phyloP scores from a whole-genome alignment of 2,113 vertebrate species.

The Ciconia maguari region DNA sequence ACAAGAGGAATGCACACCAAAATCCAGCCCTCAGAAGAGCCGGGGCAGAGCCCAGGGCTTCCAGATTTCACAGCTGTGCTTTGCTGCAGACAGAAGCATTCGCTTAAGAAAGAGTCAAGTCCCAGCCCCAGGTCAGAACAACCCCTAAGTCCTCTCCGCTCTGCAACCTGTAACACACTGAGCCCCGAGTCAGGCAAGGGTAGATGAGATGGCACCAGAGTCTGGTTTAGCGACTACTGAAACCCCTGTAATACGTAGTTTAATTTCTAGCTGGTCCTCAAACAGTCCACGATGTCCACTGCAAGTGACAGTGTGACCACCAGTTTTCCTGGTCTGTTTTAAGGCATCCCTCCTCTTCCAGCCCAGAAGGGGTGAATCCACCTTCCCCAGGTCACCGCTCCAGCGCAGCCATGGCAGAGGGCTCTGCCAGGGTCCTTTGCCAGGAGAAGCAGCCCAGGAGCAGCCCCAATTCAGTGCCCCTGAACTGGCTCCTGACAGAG shows the following conservation, averaged over 20 bases:
- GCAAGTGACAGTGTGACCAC: not conserved
- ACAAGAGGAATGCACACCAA: not conserved
- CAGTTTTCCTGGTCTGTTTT: accelerated
- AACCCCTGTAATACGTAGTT: accelerated
- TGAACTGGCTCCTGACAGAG: not conserved
- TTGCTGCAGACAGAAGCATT: not conserved
- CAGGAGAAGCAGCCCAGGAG: not conserved
- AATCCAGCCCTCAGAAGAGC: not conserved
- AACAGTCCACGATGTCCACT: accelerated
- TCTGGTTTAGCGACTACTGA: accelerated
- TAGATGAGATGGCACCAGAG: accelerated
- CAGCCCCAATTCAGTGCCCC: not conserved
- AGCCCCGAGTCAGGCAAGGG: accelerated
- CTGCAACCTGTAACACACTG: not conserved
- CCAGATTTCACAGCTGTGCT: not conserved
- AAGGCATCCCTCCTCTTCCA: not conserved
- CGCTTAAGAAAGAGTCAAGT: accelerated
- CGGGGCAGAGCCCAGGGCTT: accelerated
- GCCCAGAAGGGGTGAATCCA: not conserved
- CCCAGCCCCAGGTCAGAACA: no score
- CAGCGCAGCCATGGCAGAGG: not conserved
- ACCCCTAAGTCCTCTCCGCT: not conserved
- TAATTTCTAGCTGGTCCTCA: not conserved
- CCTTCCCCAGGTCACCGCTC: not conserved
- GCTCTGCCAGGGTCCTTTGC: not conserved